Conservation (phyloP, 2,113 vertebrate genomes). For the Nothocercus nigrocapillus region DNA sequence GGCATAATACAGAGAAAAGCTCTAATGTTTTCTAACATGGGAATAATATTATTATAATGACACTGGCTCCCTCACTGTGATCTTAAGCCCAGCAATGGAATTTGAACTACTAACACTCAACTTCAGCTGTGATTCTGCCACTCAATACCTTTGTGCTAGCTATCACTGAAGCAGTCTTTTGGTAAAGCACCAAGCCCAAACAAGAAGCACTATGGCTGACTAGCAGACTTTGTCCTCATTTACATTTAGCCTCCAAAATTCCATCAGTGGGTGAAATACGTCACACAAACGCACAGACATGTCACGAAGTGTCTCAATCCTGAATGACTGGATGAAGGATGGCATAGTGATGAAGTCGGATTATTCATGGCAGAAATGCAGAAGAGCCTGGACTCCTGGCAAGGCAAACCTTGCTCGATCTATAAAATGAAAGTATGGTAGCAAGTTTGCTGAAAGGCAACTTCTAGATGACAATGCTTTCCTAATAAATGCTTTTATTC, state of each 20-base stretch:
- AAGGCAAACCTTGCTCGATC: neutral
- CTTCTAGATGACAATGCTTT: neutral
- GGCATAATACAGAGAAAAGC: neutral
- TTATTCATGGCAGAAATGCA: neutral
- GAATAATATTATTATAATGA: slow-evolving; percentile 20
- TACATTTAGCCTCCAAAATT: neutral
- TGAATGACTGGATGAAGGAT: neutral
- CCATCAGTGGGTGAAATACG: neutral
- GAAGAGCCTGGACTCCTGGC: neutral
- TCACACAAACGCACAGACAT: neutral
- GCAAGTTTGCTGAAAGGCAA: neutral
- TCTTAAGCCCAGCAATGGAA: neutral
- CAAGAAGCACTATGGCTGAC: neutral
- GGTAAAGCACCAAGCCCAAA: neutral
- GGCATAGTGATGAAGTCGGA: neutral
- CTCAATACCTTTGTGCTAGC: neutral
- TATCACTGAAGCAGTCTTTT: neutral
- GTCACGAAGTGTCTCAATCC: accelerated
- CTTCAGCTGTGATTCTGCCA: neutral
- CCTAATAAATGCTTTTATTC: neutral
- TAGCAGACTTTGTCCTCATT: neutral
- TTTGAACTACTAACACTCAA: neutral
- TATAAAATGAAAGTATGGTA: neutral
- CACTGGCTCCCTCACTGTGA: neutral
- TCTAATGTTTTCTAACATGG: neutral